Percentiles rank a stretch among this genome's conserved stretches.
Evolutionary conservation across 1,140 invertebrate species (phyloP).

Genomic region (Eulimnadia texana): DNA sequence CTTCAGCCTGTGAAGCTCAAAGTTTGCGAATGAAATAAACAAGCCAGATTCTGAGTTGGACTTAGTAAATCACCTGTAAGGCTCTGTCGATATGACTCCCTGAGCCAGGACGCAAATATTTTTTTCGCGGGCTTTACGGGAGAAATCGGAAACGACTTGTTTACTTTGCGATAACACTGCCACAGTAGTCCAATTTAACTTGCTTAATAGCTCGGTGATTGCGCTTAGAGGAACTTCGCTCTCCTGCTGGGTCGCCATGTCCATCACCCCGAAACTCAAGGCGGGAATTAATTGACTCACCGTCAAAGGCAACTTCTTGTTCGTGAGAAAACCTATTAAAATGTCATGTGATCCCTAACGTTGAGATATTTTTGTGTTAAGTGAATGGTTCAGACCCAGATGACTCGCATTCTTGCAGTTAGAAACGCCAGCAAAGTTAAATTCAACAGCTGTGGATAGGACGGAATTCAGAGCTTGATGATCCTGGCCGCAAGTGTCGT

Average conservation of each 20-base stretch:
- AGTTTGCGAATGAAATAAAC: neutral
- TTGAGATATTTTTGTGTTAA: too few relatives aligned
- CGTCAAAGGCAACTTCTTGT: neutral
- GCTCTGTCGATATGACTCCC: neutral
- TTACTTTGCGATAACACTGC: neutral
- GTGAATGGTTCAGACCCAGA: neutral
- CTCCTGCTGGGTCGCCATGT: neutral
- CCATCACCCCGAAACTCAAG: neutral
- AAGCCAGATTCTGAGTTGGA: neutral
- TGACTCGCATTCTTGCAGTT: neutral
- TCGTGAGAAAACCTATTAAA: neutral
- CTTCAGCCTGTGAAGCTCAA: neutral
- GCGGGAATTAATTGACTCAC: neutral
- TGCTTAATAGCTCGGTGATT: neutral
- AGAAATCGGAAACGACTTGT: neutral
- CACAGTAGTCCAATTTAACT: neutral
- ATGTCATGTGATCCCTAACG: too few relatives aligned
- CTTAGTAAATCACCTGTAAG: neutral
- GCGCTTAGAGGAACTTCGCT: neutral
- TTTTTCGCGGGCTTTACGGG: neutral
- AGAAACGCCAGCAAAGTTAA: neutral
- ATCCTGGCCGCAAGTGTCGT: neutral
- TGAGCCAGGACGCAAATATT: neutral
- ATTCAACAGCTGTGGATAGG: neutral
- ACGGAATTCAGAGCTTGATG: neutral